Evolutionary conservation across 1,140 invertebrate species (phyloP).

Genomic region (Aphelenchoides avenae): DNA sequence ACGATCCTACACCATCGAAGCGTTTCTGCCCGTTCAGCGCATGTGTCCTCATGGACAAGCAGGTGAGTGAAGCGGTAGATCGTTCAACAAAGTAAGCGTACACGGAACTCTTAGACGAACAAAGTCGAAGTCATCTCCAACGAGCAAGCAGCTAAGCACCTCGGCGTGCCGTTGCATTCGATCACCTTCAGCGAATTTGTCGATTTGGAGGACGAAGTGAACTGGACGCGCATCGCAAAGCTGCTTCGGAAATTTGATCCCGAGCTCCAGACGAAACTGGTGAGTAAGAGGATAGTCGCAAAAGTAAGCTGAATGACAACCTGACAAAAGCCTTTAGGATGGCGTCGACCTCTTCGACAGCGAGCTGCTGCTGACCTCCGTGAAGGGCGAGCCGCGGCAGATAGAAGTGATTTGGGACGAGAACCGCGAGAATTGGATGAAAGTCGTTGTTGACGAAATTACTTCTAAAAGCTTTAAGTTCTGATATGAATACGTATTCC

Average conservation of each 20-base stretch:
- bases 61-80: slow-evolving; percentile 24
- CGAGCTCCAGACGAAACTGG: slow-evolving; percentile 43
- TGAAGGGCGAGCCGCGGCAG: slow-evolving; percentile 17
- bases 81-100: too few species aligned
- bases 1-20: slow-evolving; percentile 38
- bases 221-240: slow-evolving; percentile 40
- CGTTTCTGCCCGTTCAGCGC: slow-evolving; percentile 44
- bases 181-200: slow-evolving; percentile 44
- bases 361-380: slow-evolving; percentile 32
- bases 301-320: neutral
- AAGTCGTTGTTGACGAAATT: slow-evolving; percentile 22
- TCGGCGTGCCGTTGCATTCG: slow-evolving; percentile 36
- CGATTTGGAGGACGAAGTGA: slow-evolving; percentile 13
- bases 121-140: slow-evolving; percentile 31
- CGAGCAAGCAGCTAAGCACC: slow-evolving; percentile 25
- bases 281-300: neutral
- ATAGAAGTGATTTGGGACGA: slow-evolving; percentile 52
- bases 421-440: slow-evolving; percentile 38
- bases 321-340: slow-evolving; percentile 31
- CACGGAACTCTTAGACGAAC: slow-evolving; percentile 22
- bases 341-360: slow-evolving; percentile 52
- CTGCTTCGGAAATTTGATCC: slow-evolving; percentile 30
- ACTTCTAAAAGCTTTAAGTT: slow-evolving; percentile 17
- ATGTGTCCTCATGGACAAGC: slow-evolving; percentile 38
- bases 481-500: slow-evolving; percentile 9